Evolutionary conservation across 2,113 vertebrate genomes (phyloP).

Genomic region (Struthidea cinerea): DNA sequence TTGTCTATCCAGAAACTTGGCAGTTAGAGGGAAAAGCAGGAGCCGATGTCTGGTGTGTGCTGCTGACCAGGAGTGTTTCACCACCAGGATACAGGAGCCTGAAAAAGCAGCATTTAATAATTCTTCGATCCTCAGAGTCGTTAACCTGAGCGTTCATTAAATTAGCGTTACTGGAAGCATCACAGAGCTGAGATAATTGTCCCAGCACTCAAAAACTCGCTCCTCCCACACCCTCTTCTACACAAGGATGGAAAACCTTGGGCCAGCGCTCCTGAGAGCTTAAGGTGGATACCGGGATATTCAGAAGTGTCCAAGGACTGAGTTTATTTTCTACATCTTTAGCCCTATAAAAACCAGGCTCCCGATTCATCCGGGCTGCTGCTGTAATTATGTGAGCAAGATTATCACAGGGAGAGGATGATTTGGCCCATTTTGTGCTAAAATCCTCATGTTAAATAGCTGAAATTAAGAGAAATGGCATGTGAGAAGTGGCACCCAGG

Average conservation of each 20-base stretch:
- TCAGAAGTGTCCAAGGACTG: background rate
- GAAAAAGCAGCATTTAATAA: background rate
- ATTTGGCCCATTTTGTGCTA: background rate
- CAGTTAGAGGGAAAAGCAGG: background rate
- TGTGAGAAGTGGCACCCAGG: background rate
- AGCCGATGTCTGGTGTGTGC: background rate
- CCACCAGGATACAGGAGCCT: background rate
- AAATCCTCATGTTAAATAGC: background rate
- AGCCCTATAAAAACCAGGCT: background rate
- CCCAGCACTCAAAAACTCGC: background rate
- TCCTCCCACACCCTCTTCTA: background rate
- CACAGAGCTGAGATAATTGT: conserved; percentile 10
- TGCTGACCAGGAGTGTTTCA: background rate
- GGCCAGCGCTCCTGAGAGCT: background rate
- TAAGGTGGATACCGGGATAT: background rate
- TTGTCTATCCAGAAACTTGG: background rate
- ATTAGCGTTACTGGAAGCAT: background rate
- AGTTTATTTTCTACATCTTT: background rate
- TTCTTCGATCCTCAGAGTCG: background rate
- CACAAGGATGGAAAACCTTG: background rate
- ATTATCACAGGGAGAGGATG: background rate
- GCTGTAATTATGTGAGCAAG: background rate
- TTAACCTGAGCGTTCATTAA: conserved; percentile 23
- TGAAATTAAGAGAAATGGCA: background rate
- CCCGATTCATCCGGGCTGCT: background rate